phyloP scores from a whole-genome alignment of 2,888 invertebrate genomes.

The Quadriops clusia region DNA sequence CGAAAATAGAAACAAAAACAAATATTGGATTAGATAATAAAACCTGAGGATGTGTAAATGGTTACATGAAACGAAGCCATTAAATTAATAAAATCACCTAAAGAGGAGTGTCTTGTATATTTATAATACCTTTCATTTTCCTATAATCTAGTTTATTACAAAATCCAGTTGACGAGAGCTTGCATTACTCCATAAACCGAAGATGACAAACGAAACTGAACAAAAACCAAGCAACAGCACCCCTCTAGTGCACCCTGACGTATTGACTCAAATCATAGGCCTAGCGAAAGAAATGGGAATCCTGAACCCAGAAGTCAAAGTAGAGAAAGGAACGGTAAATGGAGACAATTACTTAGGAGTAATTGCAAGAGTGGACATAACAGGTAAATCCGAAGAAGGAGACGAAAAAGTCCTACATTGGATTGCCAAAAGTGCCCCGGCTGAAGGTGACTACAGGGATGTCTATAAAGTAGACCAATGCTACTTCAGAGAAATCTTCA shows the following conservation, averaged over 20 bases:
- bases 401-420: slow-evolving; percentile 14
- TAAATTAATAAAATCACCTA: too few species aligned
- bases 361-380: slow-evolving; percentile 16
- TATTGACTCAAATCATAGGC: slow-evolving; percentile 12
- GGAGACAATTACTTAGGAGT: slow-evolving; percentile 25
- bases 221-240: slow-evolving; percentile 10
- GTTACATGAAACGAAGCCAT: too few species aligned
- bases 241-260: slow-evolving; percentile 10
- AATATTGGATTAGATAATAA: too few species aligned
- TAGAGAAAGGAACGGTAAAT: slow-evolving; percentile 16
- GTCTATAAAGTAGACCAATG: slow-evolving; percentile 18
- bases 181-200: too few species aligned
- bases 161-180: too few species aligned
- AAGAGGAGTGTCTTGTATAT: too few species aligned
- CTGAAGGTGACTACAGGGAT: slow-evolving; percentile 18
- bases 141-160: too few species aligned
- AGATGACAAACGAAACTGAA: slow-evolving; percentile 14
- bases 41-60: too few species aligned
- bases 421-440: slow-evolving; percentile 25
- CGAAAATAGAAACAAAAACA: too few species aligned
- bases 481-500: slow-evolving; percentile 24
- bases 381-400: slow-evolving; percentile 10
- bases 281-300: slow-evolving; percentile 11
- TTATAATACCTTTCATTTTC: too few species aligned
- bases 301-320: too few species aligned